Conservation (phyloP, 2,888 invertebrate genomes). For the Cryptus viduatorius region DNA sequence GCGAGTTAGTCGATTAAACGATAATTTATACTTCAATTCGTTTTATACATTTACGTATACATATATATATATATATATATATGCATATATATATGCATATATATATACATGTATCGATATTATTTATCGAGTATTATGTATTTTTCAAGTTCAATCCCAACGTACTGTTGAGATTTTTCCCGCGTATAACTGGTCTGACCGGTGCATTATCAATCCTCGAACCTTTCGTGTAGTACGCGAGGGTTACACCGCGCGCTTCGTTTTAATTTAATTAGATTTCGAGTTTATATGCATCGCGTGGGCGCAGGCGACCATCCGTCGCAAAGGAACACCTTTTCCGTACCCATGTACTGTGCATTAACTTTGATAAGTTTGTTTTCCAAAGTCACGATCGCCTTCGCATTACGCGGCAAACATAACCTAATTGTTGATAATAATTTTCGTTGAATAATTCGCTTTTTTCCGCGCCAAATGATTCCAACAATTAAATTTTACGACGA, state of each 20-base stretch:
- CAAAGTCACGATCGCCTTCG: slow-evolving; percentile 29
- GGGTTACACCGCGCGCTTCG: slow-evolving; percentile 39
- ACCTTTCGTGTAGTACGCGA: slow-evolving; percentile 45
- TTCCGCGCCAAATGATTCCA: slow-evolving; percentile 8
- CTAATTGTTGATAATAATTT: slow-evolving; percentile 25
- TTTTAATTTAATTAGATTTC: slow-evolving; percentile 62
- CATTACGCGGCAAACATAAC: slow-evolving; percentile 15
- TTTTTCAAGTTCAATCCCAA: slow-evolving; percentile 55
- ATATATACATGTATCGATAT: slow-evolving; percentile 6
- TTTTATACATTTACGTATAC: not conserved
- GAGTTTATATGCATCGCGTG: slow-evolving; percentile 50
- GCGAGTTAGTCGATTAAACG: slow-evolving; percentile 67
- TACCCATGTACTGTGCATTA: not conserved
- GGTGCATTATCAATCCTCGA: slow-evolving; percentile 59
- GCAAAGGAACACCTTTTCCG: slow-evolving; percentile 22
- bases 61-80: slow-evolving; percentile 15
- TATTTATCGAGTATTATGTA: slow-evolving; percentile 47
- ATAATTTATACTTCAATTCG: slow-evolving; percentile 48
- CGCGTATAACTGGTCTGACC: slow-evolving; percentile 60
- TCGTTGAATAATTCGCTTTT: slow-evolving; percentile 4
- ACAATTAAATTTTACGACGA: slow-evolving; percentile 9
- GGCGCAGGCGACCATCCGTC: slow-evolving; percentile 28
- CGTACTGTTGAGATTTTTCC: slow-evolving; percentile 23
- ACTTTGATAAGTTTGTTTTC: slow-evolving; percentile 41
- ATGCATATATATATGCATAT: slow-evolving; percentile 28